A percentile compares a stretch with the other conserved stretches of the same genome.
Evolutionary conservation across 2,797 vertebrate genomes (phyloP).

Genomic region (Eulemur rubriventer): DNA sequence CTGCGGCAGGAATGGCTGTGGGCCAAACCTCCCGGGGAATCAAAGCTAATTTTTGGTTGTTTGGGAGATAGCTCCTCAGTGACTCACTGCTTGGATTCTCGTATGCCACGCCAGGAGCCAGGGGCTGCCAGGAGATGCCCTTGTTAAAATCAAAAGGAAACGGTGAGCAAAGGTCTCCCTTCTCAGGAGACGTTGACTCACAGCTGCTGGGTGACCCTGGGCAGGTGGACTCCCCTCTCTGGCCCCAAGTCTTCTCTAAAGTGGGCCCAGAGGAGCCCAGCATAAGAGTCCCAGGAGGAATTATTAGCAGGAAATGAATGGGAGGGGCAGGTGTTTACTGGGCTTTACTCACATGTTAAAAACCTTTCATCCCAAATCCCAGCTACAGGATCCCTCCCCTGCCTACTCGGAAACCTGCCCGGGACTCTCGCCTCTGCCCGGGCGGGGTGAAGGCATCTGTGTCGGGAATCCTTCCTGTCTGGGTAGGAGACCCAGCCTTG

Average conservation of each 20-base stretch:
- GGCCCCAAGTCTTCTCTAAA: not conserved
- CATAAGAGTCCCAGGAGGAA: not conserved
- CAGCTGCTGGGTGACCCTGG: not conserved
- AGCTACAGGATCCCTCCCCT: no score
- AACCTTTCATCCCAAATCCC: not conserved
- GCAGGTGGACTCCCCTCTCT: not conserved
- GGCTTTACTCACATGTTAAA: not conserved
- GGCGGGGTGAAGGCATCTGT: not conserved
- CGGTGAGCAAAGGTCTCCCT: not conserved
- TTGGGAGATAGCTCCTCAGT: conserved; percentile 49
- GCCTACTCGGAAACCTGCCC: not conserved
- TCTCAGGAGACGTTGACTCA: conserved; percentile 12
- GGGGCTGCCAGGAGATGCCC: conserved; percentile 12
- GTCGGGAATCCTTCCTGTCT: not conserved
- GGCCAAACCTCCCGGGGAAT: conserved; percentile 16
- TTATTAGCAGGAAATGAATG: not conserved
- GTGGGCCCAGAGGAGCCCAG: not conserved
- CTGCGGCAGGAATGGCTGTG: not conserved
- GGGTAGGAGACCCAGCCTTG: not conserved
- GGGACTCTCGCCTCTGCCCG: not conserved
- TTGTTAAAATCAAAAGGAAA: conserved; percentile 73
- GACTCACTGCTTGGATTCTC: conserved; percentile 66
- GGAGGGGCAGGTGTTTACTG: not conserved
- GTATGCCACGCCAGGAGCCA: conserved; percentile 54
- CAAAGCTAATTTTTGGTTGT: conserved; percentile 48